Evolutionary conservation across 2,888 invertebrate species (phyloP).

Genomic region (Pandemis heparana): DNA sequence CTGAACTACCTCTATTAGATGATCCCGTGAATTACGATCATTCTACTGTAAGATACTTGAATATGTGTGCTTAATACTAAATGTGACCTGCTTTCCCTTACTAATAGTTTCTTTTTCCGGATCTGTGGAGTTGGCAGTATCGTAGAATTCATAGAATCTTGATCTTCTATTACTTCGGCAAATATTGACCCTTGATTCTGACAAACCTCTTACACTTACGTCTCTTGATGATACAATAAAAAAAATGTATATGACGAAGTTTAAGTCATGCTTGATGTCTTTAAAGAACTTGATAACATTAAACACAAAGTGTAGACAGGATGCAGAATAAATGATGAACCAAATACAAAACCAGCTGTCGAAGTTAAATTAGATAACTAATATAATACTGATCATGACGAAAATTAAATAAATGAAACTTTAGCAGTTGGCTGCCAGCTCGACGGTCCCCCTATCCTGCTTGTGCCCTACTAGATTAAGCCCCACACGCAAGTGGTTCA

Average conservation of each 20-base stretch:
- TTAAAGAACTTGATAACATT: too few relatives aligned
- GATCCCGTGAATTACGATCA: conserved; percentile 49
- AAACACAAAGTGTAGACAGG: too few relatives aligned
- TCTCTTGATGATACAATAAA: too few relatives aligned
- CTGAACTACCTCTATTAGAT: conserved; percentile 55
- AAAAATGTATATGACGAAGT: too few relatives aligned
- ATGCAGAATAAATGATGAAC: too few relatives aligned
- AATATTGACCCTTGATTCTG: too few relatives aligned
- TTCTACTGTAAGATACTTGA: conserved; percentile 55
- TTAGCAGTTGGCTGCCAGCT: conserved; percentile 57
- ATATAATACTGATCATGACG: not conserved
- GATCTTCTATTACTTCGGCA: too few relatives aligned
- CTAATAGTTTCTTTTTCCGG: conserved; percentile 71
- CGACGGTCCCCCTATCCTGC: conserved; percentile 74
- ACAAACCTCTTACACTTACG: too few relatives aligned
- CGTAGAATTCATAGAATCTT: not conserved
- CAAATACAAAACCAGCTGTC: not conserved
- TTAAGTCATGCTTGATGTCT: too few relatives aligned
- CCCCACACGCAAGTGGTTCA: conserved; percentile 80
- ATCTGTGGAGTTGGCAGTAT: conserved; percentile 67
- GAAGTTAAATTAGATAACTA: not conserved
- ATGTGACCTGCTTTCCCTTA: conserved; percentile 69
- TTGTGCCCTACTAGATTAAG: conserved; percentile 84
- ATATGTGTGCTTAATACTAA: conserved; percentile 55
- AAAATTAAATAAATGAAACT: too few relatives aligned